Evolutionary conservation across 2,888 invertebrate species (phyloP), one percentile per base, ranked within the genome.

Genomic region (Trichacis sp.): DNA sequence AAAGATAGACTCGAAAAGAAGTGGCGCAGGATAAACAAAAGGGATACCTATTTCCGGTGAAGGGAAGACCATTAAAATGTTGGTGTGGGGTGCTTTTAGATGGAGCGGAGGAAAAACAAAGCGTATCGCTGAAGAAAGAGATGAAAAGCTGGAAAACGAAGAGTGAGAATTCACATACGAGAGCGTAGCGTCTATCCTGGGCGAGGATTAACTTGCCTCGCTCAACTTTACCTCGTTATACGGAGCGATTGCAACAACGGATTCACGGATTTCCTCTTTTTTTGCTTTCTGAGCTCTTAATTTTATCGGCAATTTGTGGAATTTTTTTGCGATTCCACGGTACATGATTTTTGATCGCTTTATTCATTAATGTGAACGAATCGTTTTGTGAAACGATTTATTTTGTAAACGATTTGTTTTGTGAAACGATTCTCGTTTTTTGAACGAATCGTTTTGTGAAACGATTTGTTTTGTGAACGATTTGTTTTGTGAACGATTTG

Each of bases 31-130:
- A 18, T 55, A 46, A 55, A 52, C 40, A 48, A 48, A 20, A 52
- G 59, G 24, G 46, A 24, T 46, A 46, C 29, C 46, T 46, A n/a
- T 46, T 46, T 45, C 12, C 45, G 20, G 12, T 5, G 2, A 19
- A 45, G 20, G 20, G 19, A 45, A 45, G 18, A n/a, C n/a, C 45
- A 20, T 45, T 20, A 46, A 43, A 43, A 43, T 43, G 43, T 17
- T 43, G 11, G 19, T 19, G 46, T 29, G 12, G 4, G 63, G 59
- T 58, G 62, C 65, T 65, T 65, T 60, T 60, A 59, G 63, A 40
- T 40, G 8, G 40, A 53, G 59, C 54, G 50, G 38, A 42, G 48
- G 51, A 57, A 56, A 56, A 57, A 61, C 50, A 58, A 66, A 57
- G 53, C 52, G 30, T 38, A 14, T 40, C 12, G 40, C 14, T 40